A percentile compares a stretch with the other conserved stretches of the same genome.
phyloP scores from a whole-genome alignment of 2,888 invertebrate genomes.

The Calameuta filiformis region DNA sequence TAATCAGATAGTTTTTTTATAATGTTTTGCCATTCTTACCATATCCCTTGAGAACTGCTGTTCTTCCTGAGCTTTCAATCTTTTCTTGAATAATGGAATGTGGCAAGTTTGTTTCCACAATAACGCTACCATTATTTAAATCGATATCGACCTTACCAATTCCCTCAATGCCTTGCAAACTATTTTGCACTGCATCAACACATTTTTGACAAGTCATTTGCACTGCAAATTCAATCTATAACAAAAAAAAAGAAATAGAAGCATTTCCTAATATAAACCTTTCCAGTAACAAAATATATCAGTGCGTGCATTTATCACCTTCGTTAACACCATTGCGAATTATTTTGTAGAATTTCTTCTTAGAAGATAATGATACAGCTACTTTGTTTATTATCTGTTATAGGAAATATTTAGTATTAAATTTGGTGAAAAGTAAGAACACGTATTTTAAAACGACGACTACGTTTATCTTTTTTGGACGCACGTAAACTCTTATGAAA shows the following conservation, averaged over 20 bases:
- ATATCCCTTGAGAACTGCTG: conserved; percentile 83
- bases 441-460: neutral
- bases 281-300: neutral
- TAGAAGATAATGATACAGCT: neutral
- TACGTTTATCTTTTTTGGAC: neutral
- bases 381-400: neutral
- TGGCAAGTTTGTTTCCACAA: conserved; percentile 76
- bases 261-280: neutral
- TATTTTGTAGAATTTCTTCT: neutral
- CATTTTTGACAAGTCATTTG: conserved; percentile 73
- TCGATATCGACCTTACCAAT: conserved; percentile 69
- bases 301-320: neutral
- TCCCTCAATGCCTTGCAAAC: conserved; percentile 63
- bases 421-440: neutral
- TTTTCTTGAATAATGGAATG: conserved; percentile 66
- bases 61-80: conserved; percentile 72
- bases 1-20: conserved; percentile 2
- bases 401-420: neutral
- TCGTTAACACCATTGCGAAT: neutral
- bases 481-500: neutral
- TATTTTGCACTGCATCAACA: conserved; percentile 67
- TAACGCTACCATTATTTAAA: conserved; percentile 74
- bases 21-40: conserved; percentile 68
- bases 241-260: conserved; percentile 4
- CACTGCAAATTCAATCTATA: conserved; percentile 75